A percentile compares a stretch with the other conserved stretches of the same genome.
phyloP scores from a whole-genome alignment of 2,113 vertebrate genomes.

The Terrapene triunguis region DNA sequence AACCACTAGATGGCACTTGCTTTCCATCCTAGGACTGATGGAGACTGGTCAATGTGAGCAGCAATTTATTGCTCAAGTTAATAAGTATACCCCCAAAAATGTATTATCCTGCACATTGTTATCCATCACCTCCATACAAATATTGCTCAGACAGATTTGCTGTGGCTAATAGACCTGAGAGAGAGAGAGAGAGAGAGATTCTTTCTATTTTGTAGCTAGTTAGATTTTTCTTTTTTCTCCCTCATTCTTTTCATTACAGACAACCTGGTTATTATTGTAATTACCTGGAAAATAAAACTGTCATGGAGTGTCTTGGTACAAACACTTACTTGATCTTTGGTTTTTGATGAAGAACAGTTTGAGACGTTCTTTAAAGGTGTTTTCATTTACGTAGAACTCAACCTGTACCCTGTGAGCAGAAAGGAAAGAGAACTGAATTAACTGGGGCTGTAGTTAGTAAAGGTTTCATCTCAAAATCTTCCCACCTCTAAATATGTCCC shows the following conservation, averaged over 20 bases:
- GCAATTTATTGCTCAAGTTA: neutral
- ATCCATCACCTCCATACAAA: neutral
- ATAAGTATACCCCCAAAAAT: neutral
- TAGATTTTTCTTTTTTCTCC: neutral
- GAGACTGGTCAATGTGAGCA: neutral
- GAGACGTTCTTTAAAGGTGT: constrained; percentile 98
- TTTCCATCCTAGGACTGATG: neutral
- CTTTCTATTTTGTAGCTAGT: neutral
- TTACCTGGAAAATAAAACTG: neutral
- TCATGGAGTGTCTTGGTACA: rapidly evolving
- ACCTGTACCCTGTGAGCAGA: constrained; percentile 91
- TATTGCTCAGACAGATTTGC: neutral
- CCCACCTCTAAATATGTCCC: neutral
- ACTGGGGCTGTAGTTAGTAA: too few relatives aligned
- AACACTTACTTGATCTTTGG: constrained; percentile 97
- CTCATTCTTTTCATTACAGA: neutral
- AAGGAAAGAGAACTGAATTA: neutral
- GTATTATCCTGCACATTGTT: neutral
- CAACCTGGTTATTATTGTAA: neutral
- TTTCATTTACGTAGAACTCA: constrained; percentile 99
- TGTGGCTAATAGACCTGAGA: neutral
- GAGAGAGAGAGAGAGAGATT: neutral
- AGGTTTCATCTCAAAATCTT: neutral
- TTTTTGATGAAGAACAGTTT: constrained; percentile 99
- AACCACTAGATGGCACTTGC: constrained; percentile 51